Conservation (phyloP, 2,888 invertebrate species). For the Leptothorax acervorum region DNA sequence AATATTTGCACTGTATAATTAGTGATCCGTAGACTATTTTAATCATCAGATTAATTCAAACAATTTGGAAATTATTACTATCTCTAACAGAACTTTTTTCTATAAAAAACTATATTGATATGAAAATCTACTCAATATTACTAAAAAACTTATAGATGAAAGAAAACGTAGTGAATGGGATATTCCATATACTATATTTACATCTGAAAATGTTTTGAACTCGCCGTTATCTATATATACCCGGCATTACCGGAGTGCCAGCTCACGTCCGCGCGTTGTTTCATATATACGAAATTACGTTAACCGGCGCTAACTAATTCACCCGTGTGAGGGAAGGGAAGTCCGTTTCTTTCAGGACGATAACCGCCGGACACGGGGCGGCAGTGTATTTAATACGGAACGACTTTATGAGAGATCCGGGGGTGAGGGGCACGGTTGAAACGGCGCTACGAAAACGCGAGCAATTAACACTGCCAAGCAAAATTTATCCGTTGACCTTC, state of each 20-base stretch:
- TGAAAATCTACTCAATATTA: not conserved
- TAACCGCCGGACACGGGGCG: slow-evolving; percentile 39
- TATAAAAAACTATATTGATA: not conserved
- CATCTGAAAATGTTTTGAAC: slow-evolving; percentile 34
- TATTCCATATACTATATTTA: not conserved
- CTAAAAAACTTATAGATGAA: not conserved
- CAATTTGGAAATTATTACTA: slow-evolving; percentile 4
- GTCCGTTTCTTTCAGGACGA: slow-evolving; percentile 45
- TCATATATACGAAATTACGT: slow-evolving; percentile 48
- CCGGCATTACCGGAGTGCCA: slow-evolving; percentile 36
- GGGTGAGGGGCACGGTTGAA: not conserved
- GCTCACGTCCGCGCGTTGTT: slow-evolving; percentile 47
- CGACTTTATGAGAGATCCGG: slow-evolving; percentile 38
- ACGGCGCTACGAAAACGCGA: slow-evolving; percentile 22
- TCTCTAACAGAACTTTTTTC: not conserved
- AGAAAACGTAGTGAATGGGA: not conserved
- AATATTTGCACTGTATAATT: slow-evolving; percentile 25
- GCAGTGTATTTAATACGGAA: slow-evolving; percentile 32
- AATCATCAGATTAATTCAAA: not conserved
- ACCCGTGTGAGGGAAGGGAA: slow-evolving; percentile 17
- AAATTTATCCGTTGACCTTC: slow-evolving; percentile 41
- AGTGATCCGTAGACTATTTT: not conserved
- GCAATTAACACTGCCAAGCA: slow-evolving; percentile 25
- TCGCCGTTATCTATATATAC: slow-evolving; percentile 9
- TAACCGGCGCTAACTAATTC: slow-evolving; percentile 41